Percentiles rank a stretch among this genome's conserved stretches.
phyloP scores from a whole-genome alignment of 2,797 vertebrate species.

The Sebastes miniatus region DNA sequence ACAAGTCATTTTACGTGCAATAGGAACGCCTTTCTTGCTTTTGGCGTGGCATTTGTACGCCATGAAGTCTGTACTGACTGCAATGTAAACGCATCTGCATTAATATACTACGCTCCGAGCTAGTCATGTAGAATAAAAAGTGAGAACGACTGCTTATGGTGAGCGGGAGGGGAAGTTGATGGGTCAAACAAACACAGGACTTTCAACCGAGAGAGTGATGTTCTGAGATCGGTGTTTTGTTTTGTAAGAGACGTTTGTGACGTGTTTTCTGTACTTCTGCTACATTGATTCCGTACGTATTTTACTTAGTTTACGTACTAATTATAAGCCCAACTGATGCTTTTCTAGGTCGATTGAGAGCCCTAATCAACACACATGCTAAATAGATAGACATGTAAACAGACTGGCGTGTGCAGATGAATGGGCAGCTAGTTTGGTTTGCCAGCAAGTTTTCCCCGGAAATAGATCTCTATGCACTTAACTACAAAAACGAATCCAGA shows the following conservation, averaged over 20 bases:
- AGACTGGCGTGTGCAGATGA: neutral
- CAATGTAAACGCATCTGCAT: neutral
- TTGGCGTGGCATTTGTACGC: neutral
- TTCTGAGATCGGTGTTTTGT: neutral
- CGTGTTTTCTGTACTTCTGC: no score
- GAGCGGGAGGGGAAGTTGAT: neutral
- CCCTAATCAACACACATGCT: neutral
- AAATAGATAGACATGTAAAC: neutral
- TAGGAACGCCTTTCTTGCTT: neutral
- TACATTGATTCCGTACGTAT: no score
- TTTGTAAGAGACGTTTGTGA: no score
- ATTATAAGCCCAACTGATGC: no score
- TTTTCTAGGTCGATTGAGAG: fast-evolving
- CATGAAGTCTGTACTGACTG: no score
- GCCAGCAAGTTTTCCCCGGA: neutral
- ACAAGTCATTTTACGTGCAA: neutral
- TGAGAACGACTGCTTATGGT: neutral
- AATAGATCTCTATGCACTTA: neutral
- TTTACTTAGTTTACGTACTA: no score
- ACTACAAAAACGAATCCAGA: neutral
- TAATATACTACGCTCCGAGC: fast-evolving
- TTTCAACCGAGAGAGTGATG: neutral
- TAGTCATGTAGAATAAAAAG: neutral
- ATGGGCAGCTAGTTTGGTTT: neutral
- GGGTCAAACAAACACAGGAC: neutral